Base-by-base conservation (phyloP, 1,140 invertebrate species). In the Hypsibius dujardini region DNA sequence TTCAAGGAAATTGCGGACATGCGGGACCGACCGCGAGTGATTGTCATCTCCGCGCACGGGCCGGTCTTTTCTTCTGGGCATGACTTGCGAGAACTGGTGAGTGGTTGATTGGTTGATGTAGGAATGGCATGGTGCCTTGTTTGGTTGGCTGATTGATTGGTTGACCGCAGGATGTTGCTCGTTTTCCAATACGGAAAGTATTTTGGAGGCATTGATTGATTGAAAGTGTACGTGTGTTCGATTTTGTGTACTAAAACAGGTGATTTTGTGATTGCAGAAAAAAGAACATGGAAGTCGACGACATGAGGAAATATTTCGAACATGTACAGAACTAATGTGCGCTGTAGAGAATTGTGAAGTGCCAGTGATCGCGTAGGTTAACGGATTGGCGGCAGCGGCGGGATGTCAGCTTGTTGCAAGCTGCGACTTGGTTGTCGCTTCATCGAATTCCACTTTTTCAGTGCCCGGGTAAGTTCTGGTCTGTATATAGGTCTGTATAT, bases 361-460 rank as follows among this genome's bases (percentile, higher is more conserved):
- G 74, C 42, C 72, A 78, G 84, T 93, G 1, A 87, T 94, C 75
- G 89, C 88, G 46, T 79, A 87, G 76, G 88, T 93, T 1, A 85
- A 91, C 82, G 91, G 94, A 2, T 79, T 94, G 74, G 93, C 92
- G 2, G 88, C 92, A 47, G 95, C 95, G 47, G 94, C 93, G 15
- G 95, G 95, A 1, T 95, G 90, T 77, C 95, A 98, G 80, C 79
- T 98, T 28, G 89, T 93, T 1, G 88, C 90, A 1, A 86, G 90
- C 12, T 97, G 92, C 83, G 95, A 98, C 80, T 88, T 98, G 73
- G 87, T 88, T 50, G 81, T 97, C 70, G 91, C 88, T 70, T 86
- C 88, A 1, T 84, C 89, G 28, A 85, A 81, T 70, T 89, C 92
- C 75, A 84, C 81, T 72, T 98, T 97, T 81, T 91, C 91, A 40